Evolutionary conservation across 2,888 invertebrate genomes (phyloP).

Genomic region (Eueremaeus valkanovi): DNA sequence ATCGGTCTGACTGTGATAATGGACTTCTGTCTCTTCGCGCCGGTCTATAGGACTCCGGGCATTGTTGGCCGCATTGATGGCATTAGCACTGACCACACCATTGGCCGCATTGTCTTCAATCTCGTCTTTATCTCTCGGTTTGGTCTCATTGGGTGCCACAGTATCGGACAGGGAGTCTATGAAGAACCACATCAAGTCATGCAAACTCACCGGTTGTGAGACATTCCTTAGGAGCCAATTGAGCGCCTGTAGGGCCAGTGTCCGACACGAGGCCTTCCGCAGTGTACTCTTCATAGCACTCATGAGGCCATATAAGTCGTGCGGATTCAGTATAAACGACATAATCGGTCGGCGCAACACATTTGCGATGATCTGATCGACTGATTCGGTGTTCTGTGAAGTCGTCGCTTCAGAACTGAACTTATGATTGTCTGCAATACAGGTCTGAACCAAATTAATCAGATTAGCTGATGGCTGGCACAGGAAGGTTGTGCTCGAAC

Average conservation of each 20-base stretch:
- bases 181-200: slow-evolving; percentile 96
- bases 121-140: slow-evolving; percentile 56
- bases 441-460: slow-evolving; percentile 63
- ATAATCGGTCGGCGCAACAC: slow-evolving; percentile 72
- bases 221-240: slow-evolving; percentile 92
- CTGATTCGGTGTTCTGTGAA: neutral
- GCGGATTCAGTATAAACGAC: slow-evolving; percentile 76
- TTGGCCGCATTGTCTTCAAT: slow-evolving; percentile 47
- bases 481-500: slow-evolving; percentile 68
- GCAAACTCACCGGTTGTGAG: slow-evolving; percentile 83
- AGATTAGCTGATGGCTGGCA: slow-evolving; percentile 85
- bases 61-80: slow-evolving; percentile 18
- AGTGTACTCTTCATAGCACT: slow-evolving; percentile 84
- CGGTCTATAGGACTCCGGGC: neutral
- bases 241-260: slow-evolving; percentile 80
- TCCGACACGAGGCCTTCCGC: slow-evolving; percentile 62
- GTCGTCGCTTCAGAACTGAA: neutral
- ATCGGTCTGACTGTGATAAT: slow-evolving; percentile 44
- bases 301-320: slow-evolving; percentile 76
- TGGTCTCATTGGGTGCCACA: slow-evolving; percentile 59
- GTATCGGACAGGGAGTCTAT: too few relatives aligned
- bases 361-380: neutral
- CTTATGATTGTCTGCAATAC: slow-evolving; percentile 1
- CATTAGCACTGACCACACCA: slow-evolving; percentile 47
- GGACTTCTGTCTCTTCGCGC: neutral